Conservation (phyloP, 2,797 vertebrate species). For the Lates japonicus region DNA sequence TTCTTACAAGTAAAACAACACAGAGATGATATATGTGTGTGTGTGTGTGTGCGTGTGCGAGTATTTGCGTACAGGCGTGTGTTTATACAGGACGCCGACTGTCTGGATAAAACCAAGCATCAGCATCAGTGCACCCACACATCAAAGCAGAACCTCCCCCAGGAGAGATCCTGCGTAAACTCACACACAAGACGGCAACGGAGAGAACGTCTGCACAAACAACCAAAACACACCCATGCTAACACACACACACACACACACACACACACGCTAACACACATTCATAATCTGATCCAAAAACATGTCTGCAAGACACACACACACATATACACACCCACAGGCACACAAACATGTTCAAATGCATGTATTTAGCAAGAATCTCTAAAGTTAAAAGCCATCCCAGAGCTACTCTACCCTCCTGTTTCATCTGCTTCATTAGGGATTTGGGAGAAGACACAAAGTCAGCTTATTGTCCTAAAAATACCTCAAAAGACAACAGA, state of each 20-base stretch:
- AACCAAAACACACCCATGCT: conserved; percentile 17
- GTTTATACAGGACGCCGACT: conserved; percentile 44
- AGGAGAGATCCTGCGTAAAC: conserved; percentile 31
- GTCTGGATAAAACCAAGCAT: conserved; percentile 57
- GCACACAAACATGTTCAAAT: conserved; percentile 14
- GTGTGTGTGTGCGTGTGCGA: neutral
- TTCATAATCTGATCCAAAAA: neutral
- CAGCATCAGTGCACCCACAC: conserved; percentile 58
- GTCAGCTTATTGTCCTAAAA: conserved; percentile 48
- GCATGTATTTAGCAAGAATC: conserved; percentile 33
- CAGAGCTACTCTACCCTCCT: conserved; percentile 5
- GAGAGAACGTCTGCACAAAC: conserved; percentile 12
- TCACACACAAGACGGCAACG: conserved; percentile 15
- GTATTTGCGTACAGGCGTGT: conserved; percentile 25
- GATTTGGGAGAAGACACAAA: conserved; percentile 45
- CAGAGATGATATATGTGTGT: neutral
- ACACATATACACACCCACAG: neutral
- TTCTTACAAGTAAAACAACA: conserved; percentile 23
- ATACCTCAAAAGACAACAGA: conserved; percentile 25
- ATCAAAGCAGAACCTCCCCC: conserved; percentile 58
- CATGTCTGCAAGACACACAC: conserved; percentile 5
- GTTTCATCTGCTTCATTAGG: conserved; percentile 49
- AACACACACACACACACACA: neutral
- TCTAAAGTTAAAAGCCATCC: conserved; percentile 23
- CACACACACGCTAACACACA: neutral